phyloP scores from a whole-genome alignment of 2,888 invertebrate genomes.

The Micoletzkya japonica region DNA sequence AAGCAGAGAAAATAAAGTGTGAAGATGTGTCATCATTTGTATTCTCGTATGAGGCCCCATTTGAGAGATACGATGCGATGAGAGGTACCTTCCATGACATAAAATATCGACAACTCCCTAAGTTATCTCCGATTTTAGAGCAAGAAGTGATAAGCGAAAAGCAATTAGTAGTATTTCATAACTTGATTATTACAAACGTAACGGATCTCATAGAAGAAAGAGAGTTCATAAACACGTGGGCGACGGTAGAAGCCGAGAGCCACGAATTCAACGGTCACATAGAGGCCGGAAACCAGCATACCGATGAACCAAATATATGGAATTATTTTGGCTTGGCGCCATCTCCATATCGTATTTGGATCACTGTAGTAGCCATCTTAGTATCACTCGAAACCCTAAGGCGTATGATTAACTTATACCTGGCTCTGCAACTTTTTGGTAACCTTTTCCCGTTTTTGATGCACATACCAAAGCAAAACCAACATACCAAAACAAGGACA shows the following conservation, averaged over 20 bases:
- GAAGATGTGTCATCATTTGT: neutral
- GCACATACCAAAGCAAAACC: no score
- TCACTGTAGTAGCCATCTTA: neutral
- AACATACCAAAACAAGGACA: no score
- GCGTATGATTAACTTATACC: neutral
- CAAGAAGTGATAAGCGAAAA: neutral
- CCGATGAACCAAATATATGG: no score
- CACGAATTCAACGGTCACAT: no score
- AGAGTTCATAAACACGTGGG: no score
- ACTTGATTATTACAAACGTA: neutral
- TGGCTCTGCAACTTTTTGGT: no score
- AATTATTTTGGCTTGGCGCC: no score
- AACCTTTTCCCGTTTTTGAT: no score
- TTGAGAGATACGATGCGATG: conserved; percentile 2
- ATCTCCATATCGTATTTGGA: neutral
- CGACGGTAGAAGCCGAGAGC: no score
- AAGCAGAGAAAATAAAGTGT: neutral
- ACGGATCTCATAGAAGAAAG: neutral
- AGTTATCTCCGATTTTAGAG: neutral
- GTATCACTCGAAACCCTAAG: neutral
- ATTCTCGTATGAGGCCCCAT: neutral
- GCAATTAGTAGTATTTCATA: neutral
- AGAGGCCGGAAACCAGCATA: no score
- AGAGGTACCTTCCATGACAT: neutral
- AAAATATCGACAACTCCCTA: neutral